Base-by-base conservation (phyloP, 2,888 invertebrate genomes). In the Cheiracanthium punctorium region DNA sequence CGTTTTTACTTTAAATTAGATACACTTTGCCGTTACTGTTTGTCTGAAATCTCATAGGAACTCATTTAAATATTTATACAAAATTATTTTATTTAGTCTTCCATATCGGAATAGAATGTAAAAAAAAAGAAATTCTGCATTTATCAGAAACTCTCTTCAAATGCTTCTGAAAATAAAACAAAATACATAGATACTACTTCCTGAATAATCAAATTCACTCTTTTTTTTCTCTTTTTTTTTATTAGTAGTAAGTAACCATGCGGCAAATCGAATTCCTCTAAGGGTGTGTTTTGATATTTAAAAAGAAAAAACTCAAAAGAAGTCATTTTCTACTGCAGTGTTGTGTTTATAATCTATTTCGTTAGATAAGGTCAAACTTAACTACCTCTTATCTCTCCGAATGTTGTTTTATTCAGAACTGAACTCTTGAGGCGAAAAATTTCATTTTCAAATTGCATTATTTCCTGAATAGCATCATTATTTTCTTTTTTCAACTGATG, bases 251-350 rank as follows among this genome's bases (percentile, higher is more conserved):
- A 24, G 58, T 58, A 58, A 58, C 58, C 58, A 58, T 58, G 20
- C 58, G 24, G 58, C 24, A 58, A 58, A 58, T 58, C 58, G 58
- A 58, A 58, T 58, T 58, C 24, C 58, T 58, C 58, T 58, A 24
- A 24, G 24, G 58, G 24, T 24, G 20, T 24, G 7, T 58, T 58
- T 58, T 20, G 24, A 58, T 58, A n/a, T n/a, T n/a, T n/a, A n/a
- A n/a, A 58, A 58, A 58, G 17, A 58, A 5, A 24, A 12, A 24
- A 24, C 17, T 48, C n/a, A n/a, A n/a, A n/a, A 2, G 48, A 58
- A 58, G 58, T 58, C 58, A 24, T 17, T 58, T 58, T 12, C 58
- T 24, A 24, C 24, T 24, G n/a, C 24, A 4, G 1, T 24, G 58
- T 58, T 24, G 58, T 24, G 58, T 58, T 58, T 58, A 58, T 24